Evolutionary conservation across 2,888 invertebrate genomes (phyloP).

Genomic region (Liodrosophila aerea): DNA sequence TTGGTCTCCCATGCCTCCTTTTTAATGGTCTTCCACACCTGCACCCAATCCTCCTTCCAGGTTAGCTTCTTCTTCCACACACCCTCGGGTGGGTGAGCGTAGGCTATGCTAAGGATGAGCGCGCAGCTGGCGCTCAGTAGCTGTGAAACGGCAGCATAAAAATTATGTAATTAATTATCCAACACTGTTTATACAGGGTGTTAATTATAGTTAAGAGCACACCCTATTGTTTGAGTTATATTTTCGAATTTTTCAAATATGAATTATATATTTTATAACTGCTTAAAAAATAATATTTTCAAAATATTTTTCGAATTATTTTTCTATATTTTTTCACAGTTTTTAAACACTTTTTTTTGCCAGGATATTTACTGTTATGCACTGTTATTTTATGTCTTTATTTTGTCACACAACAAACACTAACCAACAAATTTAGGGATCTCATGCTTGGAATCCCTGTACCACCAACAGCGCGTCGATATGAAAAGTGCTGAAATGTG

Average conservation of each 20-base stretch:
- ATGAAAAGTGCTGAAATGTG: conserved; percentile 77
- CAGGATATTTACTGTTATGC: conserved; percentile 16
- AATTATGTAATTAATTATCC: too few species aligned
- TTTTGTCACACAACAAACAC: conserved; percentile 66
- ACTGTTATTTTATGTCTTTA: conserved; percentile 11
- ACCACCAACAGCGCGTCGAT: conserved; percentile 79
- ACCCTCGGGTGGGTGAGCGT: conserved; percentile 85
- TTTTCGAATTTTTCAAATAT: too few species aligned
- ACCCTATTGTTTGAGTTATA: background rate
- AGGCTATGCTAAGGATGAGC: conserved; percentile 77
- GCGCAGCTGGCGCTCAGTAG: conserved; percentile 80
- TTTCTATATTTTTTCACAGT: conserved; percentile 1
- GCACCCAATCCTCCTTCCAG: conserved; percentile 91
- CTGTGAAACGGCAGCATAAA: conserved; percentile 51
- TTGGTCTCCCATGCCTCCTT: conserved; percentile 89
- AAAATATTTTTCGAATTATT: too few species aligned
- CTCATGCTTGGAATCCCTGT: conserved; percentile 81
- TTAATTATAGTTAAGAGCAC: background rate
- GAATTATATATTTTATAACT: background rate
- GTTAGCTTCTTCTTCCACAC: conserved; percentile 91
- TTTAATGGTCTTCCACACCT: conserved; percentile 88
- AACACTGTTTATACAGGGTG: too few species aligned
- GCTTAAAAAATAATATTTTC: too few species aligned
- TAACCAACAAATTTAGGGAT: conserved; percentile 83
- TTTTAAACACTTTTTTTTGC: conserved; percentile 5